Evolutionary conservation across 2,888 invertebrate genomes (phyloP).

Genomic region (Dysmachus trigonus): DNA sequence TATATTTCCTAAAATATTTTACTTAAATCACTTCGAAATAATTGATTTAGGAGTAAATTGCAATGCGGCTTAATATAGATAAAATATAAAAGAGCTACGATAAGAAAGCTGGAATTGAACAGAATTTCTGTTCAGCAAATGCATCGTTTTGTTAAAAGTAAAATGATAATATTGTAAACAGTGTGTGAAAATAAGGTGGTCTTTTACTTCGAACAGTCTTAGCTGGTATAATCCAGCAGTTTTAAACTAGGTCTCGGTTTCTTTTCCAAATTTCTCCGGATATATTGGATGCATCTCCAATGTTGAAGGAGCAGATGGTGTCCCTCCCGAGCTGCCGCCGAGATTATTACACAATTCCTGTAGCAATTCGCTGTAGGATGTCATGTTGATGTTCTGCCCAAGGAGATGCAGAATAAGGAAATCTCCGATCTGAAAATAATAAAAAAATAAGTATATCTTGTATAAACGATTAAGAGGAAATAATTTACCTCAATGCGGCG

Average conservation of each 20-base stretch:
- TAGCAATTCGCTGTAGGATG: conserved; percentile 81
- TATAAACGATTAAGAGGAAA: neutral
- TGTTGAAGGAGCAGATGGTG: conserved; percentile 87
- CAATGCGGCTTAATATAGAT: neutral
- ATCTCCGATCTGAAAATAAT: conserved; percentile 78
- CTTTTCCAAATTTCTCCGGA: conserved; percentile 81
- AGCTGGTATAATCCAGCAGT: neutral
- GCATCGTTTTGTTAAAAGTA: neutral
- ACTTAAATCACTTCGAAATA: neutral
- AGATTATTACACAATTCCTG: conserved; percentile 71
- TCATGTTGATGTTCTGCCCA: conserved; percentile 86
- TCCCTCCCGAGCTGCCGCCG: conserved; percentile 75
- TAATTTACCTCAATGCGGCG: conserved; percentile 79
- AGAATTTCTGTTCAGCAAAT: neutral
- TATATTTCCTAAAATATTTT: neutral
- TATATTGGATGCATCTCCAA: conserved; percentile 88
- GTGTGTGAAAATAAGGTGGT: neutral
- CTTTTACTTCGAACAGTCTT: conserved; percentile 45
- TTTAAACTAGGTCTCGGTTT: conserved; percentile 77
- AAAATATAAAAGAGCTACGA: neutral
- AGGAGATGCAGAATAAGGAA: conserved; percentile 84
- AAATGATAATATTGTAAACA: neutral
- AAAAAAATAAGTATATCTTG: neutral
- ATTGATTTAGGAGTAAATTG: neutral
- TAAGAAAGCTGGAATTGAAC: neutral